Evolutionary conservation across 2,888 invertebrate species (phyloP).

Genomic region (Metellina segmentata): DNA sequence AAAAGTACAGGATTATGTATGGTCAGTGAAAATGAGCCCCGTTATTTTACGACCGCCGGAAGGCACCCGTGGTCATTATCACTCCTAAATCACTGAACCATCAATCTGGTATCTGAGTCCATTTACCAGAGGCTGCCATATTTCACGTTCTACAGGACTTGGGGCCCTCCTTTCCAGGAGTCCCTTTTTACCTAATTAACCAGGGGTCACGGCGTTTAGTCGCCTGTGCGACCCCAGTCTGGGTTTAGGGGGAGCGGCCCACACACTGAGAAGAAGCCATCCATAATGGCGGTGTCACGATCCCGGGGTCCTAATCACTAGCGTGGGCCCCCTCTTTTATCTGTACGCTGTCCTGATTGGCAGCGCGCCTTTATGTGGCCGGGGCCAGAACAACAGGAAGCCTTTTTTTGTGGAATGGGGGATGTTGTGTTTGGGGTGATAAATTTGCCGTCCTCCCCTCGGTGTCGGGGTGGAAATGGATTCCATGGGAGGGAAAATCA

Average conservation of each 20-base stretch:
- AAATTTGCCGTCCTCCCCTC: neutral
- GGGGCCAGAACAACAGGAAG: constrained; percentile 3
- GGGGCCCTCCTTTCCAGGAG: neutral
- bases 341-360: constrained; percentile 4
- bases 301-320: constrained; percentile 43
- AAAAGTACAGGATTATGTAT: no score
- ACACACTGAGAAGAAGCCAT: constrained; percentile 58
- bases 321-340: constrained; percentile 21
- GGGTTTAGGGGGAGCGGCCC: constrained; percentile 54
- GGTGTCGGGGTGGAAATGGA: neutral
- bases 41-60: no score
- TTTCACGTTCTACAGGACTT: neutral
- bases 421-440: neutral
- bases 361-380: neutral
- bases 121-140: neutral
- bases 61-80: neutral
- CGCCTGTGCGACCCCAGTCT: constrained; percentile 17
- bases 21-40: no score
- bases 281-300: constrained; percentile 63
- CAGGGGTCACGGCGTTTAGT: constrained; percentile 63
- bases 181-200: constrained; percentile 65
- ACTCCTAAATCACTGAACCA: neutral
- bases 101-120: neutral
- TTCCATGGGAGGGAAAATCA: neutral
- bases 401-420: neutral